phyloP scores from a whole-genome alignment of 1,140 invertebrate species.

The Rhagoletis pomonella region DNA sequence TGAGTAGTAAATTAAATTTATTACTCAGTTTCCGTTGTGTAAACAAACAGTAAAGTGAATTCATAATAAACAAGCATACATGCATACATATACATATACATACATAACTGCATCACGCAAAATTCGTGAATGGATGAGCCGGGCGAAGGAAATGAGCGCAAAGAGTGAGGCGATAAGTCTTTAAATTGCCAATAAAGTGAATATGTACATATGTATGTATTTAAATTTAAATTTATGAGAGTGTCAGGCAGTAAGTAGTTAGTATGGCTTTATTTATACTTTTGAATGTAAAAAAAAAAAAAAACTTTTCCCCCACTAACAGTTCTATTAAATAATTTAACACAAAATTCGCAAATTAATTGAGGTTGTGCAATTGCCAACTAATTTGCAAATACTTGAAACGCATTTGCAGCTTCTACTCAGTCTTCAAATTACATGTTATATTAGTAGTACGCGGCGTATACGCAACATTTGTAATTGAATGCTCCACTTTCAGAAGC shows the following conservation, averaged over 20 bases:
- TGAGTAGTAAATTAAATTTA: constrained; percentile 43
- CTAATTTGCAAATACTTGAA: not conserved
- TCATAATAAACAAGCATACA: not conserved
- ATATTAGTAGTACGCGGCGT: not conserved
- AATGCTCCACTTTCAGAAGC: not conserved
- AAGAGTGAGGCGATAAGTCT: not conserved
- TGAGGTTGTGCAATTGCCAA: not conserved
- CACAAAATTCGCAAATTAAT: not conserved
- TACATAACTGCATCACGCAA: not conserved
- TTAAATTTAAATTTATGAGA: not conserved
- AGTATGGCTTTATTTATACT: no score
- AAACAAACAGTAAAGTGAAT: constrained; percentile 42
- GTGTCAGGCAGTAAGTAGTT: no score
- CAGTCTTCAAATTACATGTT: not conserved
- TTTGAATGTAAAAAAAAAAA: no score
- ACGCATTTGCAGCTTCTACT: not conserved
- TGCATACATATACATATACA: not conserved
- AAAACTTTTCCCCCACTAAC: no score
- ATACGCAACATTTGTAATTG: constrained; percentile 40
- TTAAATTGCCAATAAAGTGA: not conserved
- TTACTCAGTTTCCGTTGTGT: constrained; percentile 41
- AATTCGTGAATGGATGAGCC: not conserved
- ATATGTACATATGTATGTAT: not conserved
- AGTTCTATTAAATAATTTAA: not conserved
- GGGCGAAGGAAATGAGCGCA: not conserved